phyloP scores from a whole-genome alignment of 2,888 invertebrate species.

The Cosmorhoe ocellata region DNA sequence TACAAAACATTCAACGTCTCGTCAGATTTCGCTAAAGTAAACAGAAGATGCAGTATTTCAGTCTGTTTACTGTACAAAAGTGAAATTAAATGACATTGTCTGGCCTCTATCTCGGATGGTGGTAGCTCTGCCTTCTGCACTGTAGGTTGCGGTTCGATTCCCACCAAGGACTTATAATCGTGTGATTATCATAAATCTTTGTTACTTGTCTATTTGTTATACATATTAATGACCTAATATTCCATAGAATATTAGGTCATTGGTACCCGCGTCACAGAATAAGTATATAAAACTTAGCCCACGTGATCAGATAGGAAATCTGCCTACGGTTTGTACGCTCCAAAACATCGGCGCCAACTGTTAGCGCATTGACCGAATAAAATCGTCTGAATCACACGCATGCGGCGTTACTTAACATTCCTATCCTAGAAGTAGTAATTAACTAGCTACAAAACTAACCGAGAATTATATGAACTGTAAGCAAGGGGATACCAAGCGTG shows the following conservation, averaged over 20 bases:
- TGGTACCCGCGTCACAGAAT: no score
- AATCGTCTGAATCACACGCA: conserved; percentile 68
- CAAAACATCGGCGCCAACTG: conserved; percentile 55
- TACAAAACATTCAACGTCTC: conserved; percentile 13
- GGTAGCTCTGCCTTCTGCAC: no score
- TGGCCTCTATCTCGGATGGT: no score
- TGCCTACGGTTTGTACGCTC: conserved; percentile 15
- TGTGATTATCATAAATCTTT: no score
- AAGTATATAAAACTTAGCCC: no score
- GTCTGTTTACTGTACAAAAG: not conserved
- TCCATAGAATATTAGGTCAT: no score
- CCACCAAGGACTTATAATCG: no score
- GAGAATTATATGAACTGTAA: conserved; percentile 10
- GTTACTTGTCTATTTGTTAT: no score
- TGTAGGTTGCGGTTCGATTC: no score
- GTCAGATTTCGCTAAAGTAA: conserved; percentile 11
- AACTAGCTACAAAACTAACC: not conserved
- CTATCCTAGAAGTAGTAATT: conserved; percentile 39
- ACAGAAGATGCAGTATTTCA: conserved; percentile 7
- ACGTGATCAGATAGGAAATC: conserved; percentile 1
- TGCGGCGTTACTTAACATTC: conserved; percentile 77
- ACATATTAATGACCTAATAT: no score
- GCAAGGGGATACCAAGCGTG: no score
- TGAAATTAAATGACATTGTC: not conserved
- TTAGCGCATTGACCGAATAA: conserved; percentile 74